A percentile compares a stretch with the other conserved stretches of the same genome.
Evolutionary conservation across 2,888 invertebrate species (phyloP).

Genomic region (Eupeodes luniger): DNA sequence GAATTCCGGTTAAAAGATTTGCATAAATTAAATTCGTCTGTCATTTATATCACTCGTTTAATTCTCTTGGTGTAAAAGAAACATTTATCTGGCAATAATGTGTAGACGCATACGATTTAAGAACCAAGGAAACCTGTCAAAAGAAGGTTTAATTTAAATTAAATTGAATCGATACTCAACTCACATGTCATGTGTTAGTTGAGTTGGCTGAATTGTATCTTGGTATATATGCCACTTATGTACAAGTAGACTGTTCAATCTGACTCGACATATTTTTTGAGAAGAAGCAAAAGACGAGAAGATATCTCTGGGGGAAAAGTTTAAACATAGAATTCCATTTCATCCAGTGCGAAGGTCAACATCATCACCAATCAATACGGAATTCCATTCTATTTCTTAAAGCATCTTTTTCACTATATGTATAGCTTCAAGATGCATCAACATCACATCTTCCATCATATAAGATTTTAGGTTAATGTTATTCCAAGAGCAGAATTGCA

Average conservation of each 20-base stretch:
- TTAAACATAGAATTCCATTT: constrained; percentile 24
- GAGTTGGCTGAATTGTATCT: constrained; percentile 8
- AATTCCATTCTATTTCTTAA: constrained; percentile 38
- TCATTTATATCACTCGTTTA: not conserved
- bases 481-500: constrained; percentile 62
- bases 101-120: not conserved
- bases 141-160: not conserved
- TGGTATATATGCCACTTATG: constrained; percentile 7
- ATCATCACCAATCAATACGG: constrained; percentile 18
- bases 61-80: not conserved
- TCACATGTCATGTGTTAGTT: not conserved
- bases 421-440: constrained; percentile 29
- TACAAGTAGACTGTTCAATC: not conserved
- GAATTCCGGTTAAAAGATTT: constrained; percentile 71
- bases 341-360: constrained; percentile 36
- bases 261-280: not conserved
- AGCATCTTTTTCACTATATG: not conserved
- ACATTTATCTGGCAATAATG: not conserved
- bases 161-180: not conserved
- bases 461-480: constrained; percentile 69
- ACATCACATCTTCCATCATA: constrained; percentile 29
- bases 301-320: constrained; percentile 13
- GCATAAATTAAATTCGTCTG: constrained; percentile 59
- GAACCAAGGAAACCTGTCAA: constrained; percentile 27
- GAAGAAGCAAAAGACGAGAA: not conserved